Evolutionary conservation across 2,888 invertebrate genomes (phyloP).

Genomic region (Alloplasta piceator): DNA sequence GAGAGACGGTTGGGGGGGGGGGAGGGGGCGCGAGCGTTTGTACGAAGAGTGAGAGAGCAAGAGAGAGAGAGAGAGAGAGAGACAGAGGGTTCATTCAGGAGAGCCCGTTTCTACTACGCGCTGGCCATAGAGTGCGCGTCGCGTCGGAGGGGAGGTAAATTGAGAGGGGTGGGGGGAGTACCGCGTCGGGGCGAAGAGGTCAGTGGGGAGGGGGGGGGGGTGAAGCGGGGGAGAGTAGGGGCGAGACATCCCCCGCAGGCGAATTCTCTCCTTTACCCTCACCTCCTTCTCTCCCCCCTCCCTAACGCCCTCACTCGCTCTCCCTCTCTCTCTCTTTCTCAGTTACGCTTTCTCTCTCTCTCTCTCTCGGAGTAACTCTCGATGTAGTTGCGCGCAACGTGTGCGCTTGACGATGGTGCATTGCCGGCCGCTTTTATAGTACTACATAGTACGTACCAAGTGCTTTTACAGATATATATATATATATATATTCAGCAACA

Average conservation of each 20-base stretch:
- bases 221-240: conserved; percentile 83
- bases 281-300: background rate
- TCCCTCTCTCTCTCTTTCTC: too few relatives aligned
- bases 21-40: conserved; percentile 61
- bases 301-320: too few relatives aligned
- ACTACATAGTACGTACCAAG: conserved; percentile 35
- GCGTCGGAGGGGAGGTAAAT: conserved; percentile 5
- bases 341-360: too few relatives aligned
- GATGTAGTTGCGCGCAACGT: conserved; percentile 26
- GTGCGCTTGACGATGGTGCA: conserved; percentile 53
- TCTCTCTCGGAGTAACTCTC: background rate
- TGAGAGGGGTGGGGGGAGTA: conserved; percentile 59
- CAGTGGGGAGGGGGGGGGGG: conserved; percentile 69
- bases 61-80: conserved; percentile 61
- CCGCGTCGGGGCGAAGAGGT: conserved; percentile 18
- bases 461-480: background rate
- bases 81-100: conserved; percentile 63
- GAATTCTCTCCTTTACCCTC: conserved; percentile 12
- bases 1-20: background rate
- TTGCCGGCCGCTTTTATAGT: conserved; percentile 52
- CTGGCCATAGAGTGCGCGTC: conserved; percentile 39
- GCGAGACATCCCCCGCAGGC: conserved; percentile 50
- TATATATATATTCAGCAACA: conserved; percentile 42
- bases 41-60: too few relatives aligned
- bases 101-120: conserved; percentile 65